Conservation (phyloP, 2,113 vertebrate species). For the Aptenodytes patagonicus region DNA sequence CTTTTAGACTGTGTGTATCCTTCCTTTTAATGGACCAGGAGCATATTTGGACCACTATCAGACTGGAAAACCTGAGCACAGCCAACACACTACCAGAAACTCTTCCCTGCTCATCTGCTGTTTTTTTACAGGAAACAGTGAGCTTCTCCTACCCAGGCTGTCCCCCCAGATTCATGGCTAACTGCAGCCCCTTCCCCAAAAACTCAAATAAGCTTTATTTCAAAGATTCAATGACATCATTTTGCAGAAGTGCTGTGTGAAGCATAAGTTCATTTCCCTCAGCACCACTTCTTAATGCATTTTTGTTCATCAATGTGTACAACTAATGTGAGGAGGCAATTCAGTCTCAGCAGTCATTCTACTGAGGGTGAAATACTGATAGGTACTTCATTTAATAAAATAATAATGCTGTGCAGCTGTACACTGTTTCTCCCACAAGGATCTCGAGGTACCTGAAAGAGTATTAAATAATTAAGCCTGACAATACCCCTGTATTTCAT, state of each 20-base stretch:
- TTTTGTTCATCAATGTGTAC: slow-evolving; percentile 58
- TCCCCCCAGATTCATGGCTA: background rate
- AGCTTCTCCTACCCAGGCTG: background rate
- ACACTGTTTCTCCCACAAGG: slow-evolving; percentile 47
- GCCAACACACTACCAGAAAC: background rate
- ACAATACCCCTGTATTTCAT: slow-evolving; percentile 59
- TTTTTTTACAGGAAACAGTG: background rate
- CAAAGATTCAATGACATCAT: slow-evolving; percentile 9
- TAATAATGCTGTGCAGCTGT: slow-evolving; percentile 65
- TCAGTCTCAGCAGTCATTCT: slow-evolving; percentile 49
- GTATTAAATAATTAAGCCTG: slow-evolving; percentile 67
- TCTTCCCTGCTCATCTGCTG: background rate
- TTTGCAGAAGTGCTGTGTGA: slow-evolving; percentile 53
- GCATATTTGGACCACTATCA: background rate
- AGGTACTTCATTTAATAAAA: slow-evolving; percentile 66
- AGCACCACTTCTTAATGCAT: slow-evolving; percentile 46
- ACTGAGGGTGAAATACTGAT: slow-evolving; percentile 62
- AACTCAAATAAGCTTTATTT: background rate
- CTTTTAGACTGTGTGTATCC: background rate
- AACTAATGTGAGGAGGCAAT: slow-evolving; percentile 65
- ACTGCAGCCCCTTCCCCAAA: background rate
- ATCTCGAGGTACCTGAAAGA: slow-evolving; percentile 56
- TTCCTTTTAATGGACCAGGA: background rate
- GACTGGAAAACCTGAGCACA: background rate
- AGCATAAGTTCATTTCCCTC: slow-evolving; percentile 48